Conservation (phyloP, 1,140 invertebrate genomes). For the Paramacrobiotus metropolitanus region DNA sequence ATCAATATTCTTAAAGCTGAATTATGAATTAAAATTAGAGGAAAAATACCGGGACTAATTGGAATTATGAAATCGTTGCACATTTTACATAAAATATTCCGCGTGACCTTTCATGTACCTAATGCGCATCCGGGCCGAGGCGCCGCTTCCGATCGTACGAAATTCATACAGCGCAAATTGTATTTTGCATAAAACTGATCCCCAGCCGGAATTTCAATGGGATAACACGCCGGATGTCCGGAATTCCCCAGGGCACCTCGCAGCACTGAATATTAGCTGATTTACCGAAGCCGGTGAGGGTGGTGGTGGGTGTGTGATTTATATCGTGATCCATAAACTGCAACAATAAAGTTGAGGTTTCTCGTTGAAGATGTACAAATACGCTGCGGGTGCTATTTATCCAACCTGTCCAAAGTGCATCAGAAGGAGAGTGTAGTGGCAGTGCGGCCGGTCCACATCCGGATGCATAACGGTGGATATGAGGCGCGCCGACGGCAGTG, state of each 20-base stretch:
- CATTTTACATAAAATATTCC: no score
- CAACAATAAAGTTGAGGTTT: not conserved
- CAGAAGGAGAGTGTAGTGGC: not conserved
- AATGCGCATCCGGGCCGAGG: conserved; percentile 39
- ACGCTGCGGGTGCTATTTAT: no score
- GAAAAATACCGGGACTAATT: conserved; percentile 6
- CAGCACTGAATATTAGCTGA: conserved; percentile 35
- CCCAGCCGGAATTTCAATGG: conserved; percentile 61
- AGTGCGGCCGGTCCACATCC: conserved; percentile 1
- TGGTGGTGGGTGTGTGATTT: conserved; percentile 68
- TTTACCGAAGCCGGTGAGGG: conserved; percentile 4
- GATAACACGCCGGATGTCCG: conserved; percentile 61
- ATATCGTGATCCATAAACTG: conserved; percentile 77
- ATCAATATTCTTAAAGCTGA: no score
- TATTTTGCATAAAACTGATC: conserved; percentile 73
- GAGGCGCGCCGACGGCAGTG: not conserved
- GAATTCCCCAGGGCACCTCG: conserved; percentile 32
- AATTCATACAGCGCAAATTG: conserved; percentile 34
- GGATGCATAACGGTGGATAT: not conserved
- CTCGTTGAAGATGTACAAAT: no score
- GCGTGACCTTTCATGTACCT: conserved; percentile 27
- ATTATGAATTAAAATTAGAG: no score
- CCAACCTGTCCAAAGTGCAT: conserved; percentile 4
- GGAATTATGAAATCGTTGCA: no score
- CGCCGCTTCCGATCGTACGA: conserved; percentile 36